A percentile compares a stretch with the other conserved stretches of the same genome.
These are phyloP conservation scores for Corythaixoides concolor DNA, from an alignment of 2,113 vertebrate species.

Conservation along the genomic window DNA sequence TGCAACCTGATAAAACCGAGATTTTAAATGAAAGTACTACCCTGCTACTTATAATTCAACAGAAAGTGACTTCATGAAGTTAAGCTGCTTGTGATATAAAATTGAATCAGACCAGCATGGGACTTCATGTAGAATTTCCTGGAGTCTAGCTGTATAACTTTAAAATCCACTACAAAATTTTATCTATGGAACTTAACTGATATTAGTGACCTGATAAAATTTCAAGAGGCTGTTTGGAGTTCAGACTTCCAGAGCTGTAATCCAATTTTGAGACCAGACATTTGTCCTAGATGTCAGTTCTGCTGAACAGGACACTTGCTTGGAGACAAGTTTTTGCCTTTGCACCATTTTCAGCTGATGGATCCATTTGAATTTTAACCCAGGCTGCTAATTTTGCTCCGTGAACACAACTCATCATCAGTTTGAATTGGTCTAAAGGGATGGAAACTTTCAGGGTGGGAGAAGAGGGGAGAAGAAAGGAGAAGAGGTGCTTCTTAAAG, in stretches of 20 bases:
- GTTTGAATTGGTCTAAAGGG: background rate
- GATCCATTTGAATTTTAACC: background rate
- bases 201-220: background rate
- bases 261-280: background rate
- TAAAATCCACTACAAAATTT: background rate
- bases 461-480: background rate
- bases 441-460: background rate
- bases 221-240: background rate
- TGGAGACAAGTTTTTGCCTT: background rate
- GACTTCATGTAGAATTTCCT: background rate
- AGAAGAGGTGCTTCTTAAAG: background rate
- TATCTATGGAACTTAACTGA: background rate
- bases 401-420: background rate
- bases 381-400: background rate
- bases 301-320: background rate
- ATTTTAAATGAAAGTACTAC: constrained; percentile 34
- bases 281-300: background rate
- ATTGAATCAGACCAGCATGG: background rate
- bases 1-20: constrained; percentile 17
- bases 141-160: background rate
- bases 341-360: background rate
- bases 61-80: background rate
- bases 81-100: constrained; percentile 26
- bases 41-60: constrained; percentile 26
- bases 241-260: background rate